These are phyloP conservation scores for Haliclystus octoradiatus DNA, from an alignment of 30 jellyfish, hydroid and myxozoan genomes.

Conservation along the genomic window DNA sequence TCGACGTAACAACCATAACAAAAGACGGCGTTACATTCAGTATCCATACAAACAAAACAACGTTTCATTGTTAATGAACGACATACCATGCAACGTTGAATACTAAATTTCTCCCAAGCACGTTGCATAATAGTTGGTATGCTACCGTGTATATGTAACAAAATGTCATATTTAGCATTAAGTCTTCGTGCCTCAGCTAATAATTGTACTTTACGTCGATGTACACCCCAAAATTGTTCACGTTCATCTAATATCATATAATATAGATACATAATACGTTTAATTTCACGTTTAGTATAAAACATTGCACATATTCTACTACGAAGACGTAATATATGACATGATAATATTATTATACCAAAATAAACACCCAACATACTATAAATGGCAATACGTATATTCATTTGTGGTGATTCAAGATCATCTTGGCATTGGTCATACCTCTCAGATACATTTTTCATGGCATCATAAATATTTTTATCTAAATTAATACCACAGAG, in stretches of 20 bases:
- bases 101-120: constrained; percentile 17
- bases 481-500: constrained; percentile 40
- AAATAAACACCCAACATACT: constrained; percentile 28
- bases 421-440: constrained; percentile 2
- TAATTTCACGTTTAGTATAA: constrained; percentile 58
- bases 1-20: constrained; percentile 83
- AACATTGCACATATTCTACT: constrained; percentile 74
- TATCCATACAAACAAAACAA: constrained; percentile 47
- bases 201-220: constrained; percentile 56
- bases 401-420: constrained; percentile 5
- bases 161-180: constrained; percentile 36
- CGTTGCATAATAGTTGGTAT: constrained; percentile 36
- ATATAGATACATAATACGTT: constrained; percentile 65
- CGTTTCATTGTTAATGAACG: constrained; percentile 38
- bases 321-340: constrained; percentile 73
- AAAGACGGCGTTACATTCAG: constrained; percentile 61
- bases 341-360: constrained; percentile 20
- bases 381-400: constrained; percentile 29
- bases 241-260: constrained; percentile 79
- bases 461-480: constrained; percentile 26
- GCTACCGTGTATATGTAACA: constrained; percentile 31
- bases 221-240: constrained; percentile 48
- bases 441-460: constrained; percentile 3
- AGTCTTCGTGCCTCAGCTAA: constrained; percentile 76
- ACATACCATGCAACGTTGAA: constrained; percentile 89